phyloP scores from a whole-genome alignment of 2,797 vertebrate species.

The Chelon auratus region DNA sequence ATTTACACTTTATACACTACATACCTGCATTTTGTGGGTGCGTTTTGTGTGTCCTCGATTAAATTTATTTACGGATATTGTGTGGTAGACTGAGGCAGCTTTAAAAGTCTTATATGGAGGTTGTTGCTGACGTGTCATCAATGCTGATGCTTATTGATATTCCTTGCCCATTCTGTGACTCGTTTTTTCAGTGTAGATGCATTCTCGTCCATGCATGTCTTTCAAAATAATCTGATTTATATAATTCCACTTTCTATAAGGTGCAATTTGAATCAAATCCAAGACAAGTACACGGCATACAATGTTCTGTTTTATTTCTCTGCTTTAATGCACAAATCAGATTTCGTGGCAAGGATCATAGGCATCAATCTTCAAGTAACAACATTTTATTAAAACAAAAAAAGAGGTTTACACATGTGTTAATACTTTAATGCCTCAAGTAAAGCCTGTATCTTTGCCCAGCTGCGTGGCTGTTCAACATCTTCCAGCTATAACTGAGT shows the following conservation, averaged over 20 bases:
- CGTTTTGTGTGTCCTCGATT: no score
- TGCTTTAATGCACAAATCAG: not conserved
- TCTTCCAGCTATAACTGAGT: slow-evolving; percentile 31
- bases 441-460: not conserved
- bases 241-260: no score
- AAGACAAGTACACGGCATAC: not conserved
- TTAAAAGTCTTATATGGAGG: no score
- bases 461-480: slow-evolving; percentile 7
- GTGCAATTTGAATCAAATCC: not conserved
- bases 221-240: no score
- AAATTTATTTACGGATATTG: no score
- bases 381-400: not conserved
- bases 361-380: not conserved
- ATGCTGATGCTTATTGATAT: no score
- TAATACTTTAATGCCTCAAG: not conserved
- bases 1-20: not conserved
- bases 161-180: no score
- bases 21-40: not conserved
- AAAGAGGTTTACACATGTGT: slow-evolving; percentile 5
- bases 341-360: not conserved
- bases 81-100: no score
- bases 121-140: no score
- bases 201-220: no score
- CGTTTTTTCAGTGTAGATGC: no score
- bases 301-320: not conserved